These are phyloP conservation scores for Drosophila picticornis DNA, from an alignment of 2,888 invertebrate species.

Conservation along the genomic window DNA sequence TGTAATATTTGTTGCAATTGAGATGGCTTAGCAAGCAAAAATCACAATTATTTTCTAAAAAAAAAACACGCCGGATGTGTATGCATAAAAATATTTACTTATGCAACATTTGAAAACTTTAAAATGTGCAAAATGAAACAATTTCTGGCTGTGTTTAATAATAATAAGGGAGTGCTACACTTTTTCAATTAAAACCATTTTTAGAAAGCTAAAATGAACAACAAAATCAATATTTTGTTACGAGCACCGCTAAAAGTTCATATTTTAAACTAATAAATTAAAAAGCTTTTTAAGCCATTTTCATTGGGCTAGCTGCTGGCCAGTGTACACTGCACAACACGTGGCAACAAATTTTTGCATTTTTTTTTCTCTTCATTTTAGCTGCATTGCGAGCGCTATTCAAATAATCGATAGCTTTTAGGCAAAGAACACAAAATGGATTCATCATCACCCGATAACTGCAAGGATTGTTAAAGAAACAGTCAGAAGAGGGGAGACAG, in stretches of 20 bases:
- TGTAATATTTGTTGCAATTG: neutral
- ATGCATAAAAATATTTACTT: neutral
- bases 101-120: neutral
- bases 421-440: slow-evolving; percentile 56
- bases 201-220: neutral
- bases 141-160: neutral
- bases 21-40: neutral
- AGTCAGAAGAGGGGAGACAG: neutral
- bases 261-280: slow-evolving; percentile 6
- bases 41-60: neutral
- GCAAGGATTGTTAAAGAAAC: slow-evolving; percentile 15
- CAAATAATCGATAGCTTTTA: slow-evolving; percentile 77
- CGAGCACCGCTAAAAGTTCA: neutral
- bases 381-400: slow-evolving; percentile 58
- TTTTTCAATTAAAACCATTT: neutral
- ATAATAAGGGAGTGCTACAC: neutral
- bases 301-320: slow-evolving; percentile 3
- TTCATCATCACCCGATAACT: slow-evolving; percentile 46
- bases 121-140: neutral
- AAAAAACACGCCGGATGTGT: neutral
- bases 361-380: slow-evolving; percentile 51
- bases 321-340: slow-evolving; percentile 27
- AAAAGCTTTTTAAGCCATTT: neutral
- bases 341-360: slow-evolving; percentile 44
- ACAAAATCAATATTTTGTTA: neutral